Evolutionary conservation across 2,797 vertebrate genomes (phyloP), one percentile per base, ranked within the genome.

Genomic region (Melanotaenia parkinsoni): DNA sequence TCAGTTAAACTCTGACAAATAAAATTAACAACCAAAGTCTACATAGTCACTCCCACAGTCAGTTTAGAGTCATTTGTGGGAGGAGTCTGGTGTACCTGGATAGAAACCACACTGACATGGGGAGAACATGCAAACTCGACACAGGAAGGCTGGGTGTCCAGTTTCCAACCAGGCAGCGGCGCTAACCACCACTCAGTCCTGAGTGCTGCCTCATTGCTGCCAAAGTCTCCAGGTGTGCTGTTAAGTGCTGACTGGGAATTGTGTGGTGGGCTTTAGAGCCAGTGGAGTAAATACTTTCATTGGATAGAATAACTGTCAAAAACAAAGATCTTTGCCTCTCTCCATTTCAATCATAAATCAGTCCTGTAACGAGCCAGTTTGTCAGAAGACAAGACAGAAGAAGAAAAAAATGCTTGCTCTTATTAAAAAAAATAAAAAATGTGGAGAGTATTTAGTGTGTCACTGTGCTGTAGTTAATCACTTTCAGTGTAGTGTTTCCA

Each of bases 361-460:
- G 58, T 38, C 33, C 13, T 59, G 50, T 1, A 13, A 54, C 0
- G 13, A 53, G 22, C 22, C 51, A 18, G 14, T 20, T 61, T 58
- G 22, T n/a, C 32, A 37, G 22, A 38, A 62, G 58, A 51, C 33
- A 9, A 58, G 58, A 58, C 60, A 60, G 51, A 57, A 65, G 40
- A 12, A 32, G 30, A 43, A 45, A 22, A 50, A 50, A 47, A n/a
- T 6, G 58, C 58, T 4, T n/a, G 0, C 4, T 63, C 2, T 3
- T 56, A 58, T 71, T 67, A 56, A 72, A 43, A 13, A 43, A 13
- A 13, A 14, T 2, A 24, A 51, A 28, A 57, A 72, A 56, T 47
- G 40, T 72, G 69, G 68, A 79, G 59, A 70, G 61, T 59, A 72
- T 70, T 33, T 20, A 1, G 58, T 18, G 0, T 8, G 53, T 70